Evolutionary conservation across 2,113 vertebrate genomes (phyloP).

Genomic region (Acrocephalus kingi): DNA sequence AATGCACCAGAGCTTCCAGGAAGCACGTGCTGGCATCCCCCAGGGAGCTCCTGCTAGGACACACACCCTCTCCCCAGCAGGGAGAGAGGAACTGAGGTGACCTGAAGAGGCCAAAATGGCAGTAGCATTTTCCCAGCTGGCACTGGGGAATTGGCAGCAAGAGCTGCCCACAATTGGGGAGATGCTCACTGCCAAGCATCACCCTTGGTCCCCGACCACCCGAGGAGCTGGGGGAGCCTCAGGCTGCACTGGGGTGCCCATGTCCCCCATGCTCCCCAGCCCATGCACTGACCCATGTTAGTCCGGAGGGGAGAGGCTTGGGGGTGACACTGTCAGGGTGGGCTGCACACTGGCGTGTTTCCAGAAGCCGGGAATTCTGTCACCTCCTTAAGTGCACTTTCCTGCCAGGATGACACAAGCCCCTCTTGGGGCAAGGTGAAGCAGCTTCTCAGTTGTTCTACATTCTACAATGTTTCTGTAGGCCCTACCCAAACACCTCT

Average conservation of each 20-base stretch:
- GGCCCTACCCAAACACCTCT: not conserved
- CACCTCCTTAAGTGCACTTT: not conserved
- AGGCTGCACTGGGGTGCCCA: not conserved
- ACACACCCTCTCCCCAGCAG: not conserved
- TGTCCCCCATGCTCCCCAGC: accelerated
- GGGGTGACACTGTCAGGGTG: conserved; percentile 49
- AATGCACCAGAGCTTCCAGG: accelerated
- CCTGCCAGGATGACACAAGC: not conserved
- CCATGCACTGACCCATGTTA: conserved; percentile 24
- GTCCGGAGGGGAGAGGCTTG: not conserved
- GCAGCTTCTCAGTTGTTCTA: not conserved
- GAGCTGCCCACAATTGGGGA: accelerated
- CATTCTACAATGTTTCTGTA: not conserved
- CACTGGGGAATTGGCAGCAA: not conserved
- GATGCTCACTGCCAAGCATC: not conserved
- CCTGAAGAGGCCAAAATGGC: not conserved
- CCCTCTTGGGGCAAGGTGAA: not conserved
- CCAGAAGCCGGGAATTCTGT: accelerated
- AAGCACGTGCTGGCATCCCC: not conserved
- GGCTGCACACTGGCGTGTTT: not conserved
- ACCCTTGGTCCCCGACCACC: not conserved
- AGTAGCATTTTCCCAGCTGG: accelerated
- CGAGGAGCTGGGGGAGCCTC: not conserved
- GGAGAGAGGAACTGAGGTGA: not conserved
- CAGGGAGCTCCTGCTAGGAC: not conserved